Evolutionary conservation across 2,797 vertebrate genomes (phyloP).

Genomic region (Enteromius viviparus): DNA sequence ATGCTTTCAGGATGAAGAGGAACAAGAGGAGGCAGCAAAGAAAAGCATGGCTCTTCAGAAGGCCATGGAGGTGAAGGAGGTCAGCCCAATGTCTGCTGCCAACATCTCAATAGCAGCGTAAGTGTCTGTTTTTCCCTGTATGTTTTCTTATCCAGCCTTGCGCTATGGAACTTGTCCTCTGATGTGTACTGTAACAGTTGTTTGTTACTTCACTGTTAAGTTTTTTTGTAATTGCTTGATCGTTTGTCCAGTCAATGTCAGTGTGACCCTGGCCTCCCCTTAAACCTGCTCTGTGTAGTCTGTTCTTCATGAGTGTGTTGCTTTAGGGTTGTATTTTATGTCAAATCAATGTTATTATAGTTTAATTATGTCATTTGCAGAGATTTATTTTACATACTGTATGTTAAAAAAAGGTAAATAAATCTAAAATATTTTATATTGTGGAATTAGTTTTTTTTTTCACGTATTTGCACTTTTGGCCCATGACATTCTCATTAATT

Average conservation of each 20-base stretch:
- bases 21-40: constrained; percentile 96
- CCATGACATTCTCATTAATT: not conserved
- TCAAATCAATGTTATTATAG: not conserved
- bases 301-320: constrained; percentile 27
- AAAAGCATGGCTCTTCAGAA: constrained; percentile 97
- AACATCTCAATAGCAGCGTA: constrained; percentile 96
- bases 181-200: not conserved
- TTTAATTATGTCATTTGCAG: not conserved
- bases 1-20: constrained; percentile 88
- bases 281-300: constrained; percentile 42
- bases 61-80: constrained; percentile 96
- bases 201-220: not conserved
- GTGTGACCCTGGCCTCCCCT: not conserved
- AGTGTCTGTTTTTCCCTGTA: constrained; percentile 68
- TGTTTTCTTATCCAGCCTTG: not conserved
- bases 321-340: not conserved
- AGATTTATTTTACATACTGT: not conserved
- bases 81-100: constrained; percentile 95
- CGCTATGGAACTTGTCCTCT: not conserved
- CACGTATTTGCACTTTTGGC: not conserved
- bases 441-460: not conserved
- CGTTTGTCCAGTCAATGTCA: constrained; percentile 7
- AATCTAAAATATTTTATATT: not conserved
- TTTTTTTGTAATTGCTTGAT: constrained; percentile 24
- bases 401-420: not conserved